Base-by-base conservation (phyloP, 2,797 vertebrate species). In the Crocodylus rhombifer region DNA sequence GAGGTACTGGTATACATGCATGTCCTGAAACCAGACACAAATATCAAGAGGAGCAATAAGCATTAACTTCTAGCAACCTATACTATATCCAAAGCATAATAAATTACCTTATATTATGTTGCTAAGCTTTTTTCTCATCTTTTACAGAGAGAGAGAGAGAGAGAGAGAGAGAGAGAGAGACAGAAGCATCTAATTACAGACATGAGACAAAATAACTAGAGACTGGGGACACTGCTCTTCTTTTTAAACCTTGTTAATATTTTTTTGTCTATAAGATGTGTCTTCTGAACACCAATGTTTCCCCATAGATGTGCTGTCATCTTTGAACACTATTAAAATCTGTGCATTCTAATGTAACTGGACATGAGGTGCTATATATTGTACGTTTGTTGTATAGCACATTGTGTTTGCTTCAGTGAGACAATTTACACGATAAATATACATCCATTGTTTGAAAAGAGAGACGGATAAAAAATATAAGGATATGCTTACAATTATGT, bases 301-400 rank as follows among this genome's bases (percentile, higher is more conserved):
- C 98, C 99, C 98, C 98, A 98, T 97, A 99, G 98, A 99, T 98
- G 98, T 88, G 97, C 98, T 98, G 98, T 99, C 98, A 98, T 98
- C 98, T 98, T 95, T 98, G 98, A 98, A 98, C 98, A 98, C 97
- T 95, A 96, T 97, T 98, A 97, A 98, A 98, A 96, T 98, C 97
- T 98, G 98, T 97, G 97, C 95, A 96, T 98, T 97, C 98, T 98
- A 98, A 99, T 98, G 97, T 88, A 97, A 98, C 98, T 97, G 98
- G 98, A 99, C 98, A 98, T 97, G 97, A 98, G 98, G 98, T 76
- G 96, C 98, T 98, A 98, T 98, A 98, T 98, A 98, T 97, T 97
- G 98, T 92, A 96, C 96, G 95, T 94, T 94, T 93, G 95, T 90
- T 91, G 82, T 91, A 80, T 71, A 80, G 87, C 89, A 90, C 93